Evolutionary conservation across 2,888 invertebrate species (phyloP).

Genomic region (Clivina fossor): DNA sequence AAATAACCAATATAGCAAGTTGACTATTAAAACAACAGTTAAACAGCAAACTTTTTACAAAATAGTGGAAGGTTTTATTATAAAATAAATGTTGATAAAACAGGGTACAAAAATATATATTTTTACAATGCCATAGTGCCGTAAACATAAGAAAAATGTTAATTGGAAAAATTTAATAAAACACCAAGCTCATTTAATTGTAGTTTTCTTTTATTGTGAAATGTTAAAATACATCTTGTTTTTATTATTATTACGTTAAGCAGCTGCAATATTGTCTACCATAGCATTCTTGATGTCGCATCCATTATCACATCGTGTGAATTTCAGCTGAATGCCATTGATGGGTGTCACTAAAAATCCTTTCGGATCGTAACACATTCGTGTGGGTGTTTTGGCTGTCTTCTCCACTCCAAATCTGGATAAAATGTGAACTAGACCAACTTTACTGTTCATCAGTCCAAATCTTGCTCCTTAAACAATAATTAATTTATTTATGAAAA

Average conservation of each 20-base stretch:
- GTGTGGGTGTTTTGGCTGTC: slow-evolving; percentile 45
- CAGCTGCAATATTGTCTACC: slow-evolving; percentile 27
- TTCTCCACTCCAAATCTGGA: slow-evolving; percentile 45
- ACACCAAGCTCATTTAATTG: neutral
- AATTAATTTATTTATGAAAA: too few species aligned
- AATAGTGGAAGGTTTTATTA: too few species aligned
- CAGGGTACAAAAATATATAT: too few species aligned
- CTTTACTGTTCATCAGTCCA: slow-evolving; percentile 48
- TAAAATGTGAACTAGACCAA: slow-evolving; percentile 47
- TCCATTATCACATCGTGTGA: slow-evolving; percentile 37
- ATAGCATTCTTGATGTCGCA: too few species aligned
- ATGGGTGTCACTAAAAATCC: slow-evolving; percentile 47
- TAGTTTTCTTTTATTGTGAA: too few species aligned
- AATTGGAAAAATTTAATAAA: neutral
- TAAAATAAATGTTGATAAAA: too few species aligned
- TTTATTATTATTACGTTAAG: too few species aligned
- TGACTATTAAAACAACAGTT: too few species aligned
- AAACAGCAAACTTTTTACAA: too few species aligned
- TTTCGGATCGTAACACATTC: slow-evolving; percentile 45
- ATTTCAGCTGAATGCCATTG: slow-evolving; percentile 45
- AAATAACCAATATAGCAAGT: too few species aligned
- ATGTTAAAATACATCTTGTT: too few species aligned
- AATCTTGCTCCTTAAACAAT: slow-evolving; percentile 49
- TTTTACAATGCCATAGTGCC: too few species aligned
- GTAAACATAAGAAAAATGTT: neutral